Evolutionary conservation across 2,797 vertebrate genomes (phyloP).

Genomic region (Siniperca undulata): DNA sequence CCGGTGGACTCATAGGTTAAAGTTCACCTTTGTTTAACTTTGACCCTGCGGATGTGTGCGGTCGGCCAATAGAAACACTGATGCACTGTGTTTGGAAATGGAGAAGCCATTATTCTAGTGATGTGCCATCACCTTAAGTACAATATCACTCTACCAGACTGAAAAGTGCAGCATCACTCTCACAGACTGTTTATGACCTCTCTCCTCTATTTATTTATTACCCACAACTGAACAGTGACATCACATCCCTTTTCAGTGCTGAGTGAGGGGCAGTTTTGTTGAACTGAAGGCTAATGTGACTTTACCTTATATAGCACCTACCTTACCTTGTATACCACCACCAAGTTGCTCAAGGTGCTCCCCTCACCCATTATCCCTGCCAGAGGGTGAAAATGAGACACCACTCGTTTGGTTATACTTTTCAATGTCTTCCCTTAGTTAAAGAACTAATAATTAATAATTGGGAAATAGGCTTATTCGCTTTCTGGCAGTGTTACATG

Average conservation of each 20-base stretch:
- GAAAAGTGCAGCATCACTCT: conserved; percentile 5
- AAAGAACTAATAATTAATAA: not conserved
- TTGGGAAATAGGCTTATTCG: not conserved
- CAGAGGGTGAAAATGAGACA: not conserved
- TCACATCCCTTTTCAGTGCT: not conserved
- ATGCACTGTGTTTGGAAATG: not conserved
- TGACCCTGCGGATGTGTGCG: not conserved
- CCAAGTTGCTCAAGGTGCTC: not conserved
- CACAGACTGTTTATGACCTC: not conserved
- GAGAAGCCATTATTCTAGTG: not conserved
- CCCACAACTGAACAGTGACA: not conserved
- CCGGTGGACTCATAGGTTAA: not conserved
- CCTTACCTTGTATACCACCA: no score
- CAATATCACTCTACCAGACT: not conserved
- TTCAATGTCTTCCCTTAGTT: not conserved
- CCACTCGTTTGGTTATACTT: not conserved
- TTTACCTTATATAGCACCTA: not conserved
- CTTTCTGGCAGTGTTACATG: not conserved
- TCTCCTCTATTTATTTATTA: conserved; percentile 14
- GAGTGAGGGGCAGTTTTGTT: not conserved
- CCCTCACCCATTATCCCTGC: no score
- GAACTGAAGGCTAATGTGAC: not conserved
- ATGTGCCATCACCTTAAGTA: not conserved
- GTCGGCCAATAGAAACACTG: not conserved
- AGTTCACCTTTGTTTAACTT: not conserved